A percentile compares a stretch with the other conserved stretches of the same genome.
These are phyloP conservation scores for Drosophila mauritiana DNA, from an alignment of 1,140 invertebrate species.

Conservation along the genomic window DNA sequence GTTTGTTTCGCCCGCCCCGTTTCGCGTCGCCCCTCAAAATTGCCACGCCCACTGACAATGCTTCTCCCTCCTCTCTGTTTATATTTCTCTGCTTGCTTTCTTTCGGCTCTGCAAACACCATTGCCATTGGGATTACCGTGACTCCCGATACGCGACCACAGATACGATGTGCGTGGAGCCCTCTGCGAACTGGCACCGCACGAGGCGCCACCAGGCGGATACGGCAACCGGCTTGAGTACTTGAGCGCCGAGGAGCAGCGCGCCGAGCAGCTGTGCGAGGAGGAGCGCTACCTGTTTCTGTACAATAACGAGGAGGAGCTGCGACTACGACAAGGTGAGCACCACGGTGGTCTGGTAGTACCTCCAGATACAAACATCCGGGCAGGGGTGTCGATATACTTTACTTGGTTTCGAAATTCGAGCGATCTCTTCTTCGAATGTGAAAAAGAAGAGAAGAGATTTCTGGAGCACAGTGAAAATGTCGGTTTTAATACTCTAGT, in stretches of 20 bases:
- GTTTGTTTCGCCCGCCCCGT: slow-evolving; percentile 26
- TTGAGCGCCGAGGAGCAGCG: slow-evolving; percentile 92
- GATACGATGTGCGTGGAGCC: slow-evolving; percentile 97
- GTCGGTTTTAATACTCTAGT: no score
- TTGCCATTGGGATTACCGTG: not conserved
- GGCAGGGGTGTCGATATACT: slow-evolving; percentile 9
- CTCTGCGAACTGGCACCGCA: slow-evolving; percentile 90
- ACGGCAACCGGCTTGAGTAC: slow-evolving; percentile 88
- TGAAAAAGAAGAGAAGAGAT: no score
- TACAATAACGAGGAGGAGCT: slow-evolving; percentile 94
- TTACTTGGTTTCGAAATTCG: not conserved
- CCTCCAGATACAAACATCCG: not conserved
- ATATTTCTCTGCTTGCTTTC: slow-evolving; percentile 75
- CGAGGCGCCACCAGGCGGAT: slow-evolving; percentile 90
- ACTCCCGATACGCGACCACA: slow-evolving; percentile 83
- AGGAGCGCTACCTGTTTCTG: slow-evolving; percentile 95
- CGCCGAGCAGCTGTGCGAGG: slow-evolving; percentile 94
- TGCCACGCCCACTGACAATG: slow-evolving; percentile 58
- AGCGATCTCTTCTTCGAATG: not conserved
- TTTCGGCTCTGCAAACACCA: slow-evolving; percentile 36
- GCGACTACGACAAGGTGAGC: slow-evolving; percentile 91
- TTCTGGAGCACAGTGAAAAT: no score
- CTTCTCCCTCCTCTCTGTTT: slow-evolving; percentile 49
- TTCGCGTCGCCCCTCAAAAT: slow-evolving; percentile 1
- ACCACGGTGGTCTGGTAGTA: not conserved